phyloP scores from a whole-genome alignment of 2,113 vertebrate genomes.

The Corydoras maculifer region DNA sequence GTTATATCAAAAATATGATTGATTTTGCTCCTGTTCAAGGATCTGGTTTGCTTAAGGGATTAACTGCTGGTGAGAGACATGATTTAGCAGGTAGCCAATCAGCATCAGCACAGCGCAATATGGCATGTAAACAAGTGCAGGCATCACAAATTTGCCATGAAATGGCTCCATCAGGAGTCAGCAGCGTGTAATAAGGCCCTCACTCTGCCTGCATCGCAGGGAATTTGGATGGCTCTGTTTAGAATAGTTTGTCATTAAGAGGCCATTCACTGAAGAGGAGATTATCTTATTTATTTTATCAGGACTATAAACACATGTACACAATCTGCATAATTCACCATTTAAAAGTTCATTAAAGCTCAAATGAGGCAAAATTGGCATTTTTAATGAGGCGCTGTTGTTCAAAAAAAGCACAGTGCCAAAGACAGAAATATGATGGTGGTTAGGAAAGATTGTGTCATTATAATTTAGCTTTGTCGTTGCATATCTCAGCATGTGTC shows the following conservation, averaged over 20 bases:
- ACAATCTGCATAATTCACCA: not conserved
- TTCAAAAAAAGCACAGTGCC: not conserved
- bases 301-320: not conserved
- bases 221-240: conserved; percentile 18
- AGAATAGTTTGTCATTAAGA: conserved; percentile 1
- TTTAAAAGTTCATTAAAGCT: not conserved
- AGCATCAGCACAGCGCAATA: not conserved
- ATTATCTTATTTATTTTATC: not conserved
- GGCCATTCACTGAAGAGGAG: not conserved
- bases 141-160: conserved; percentile 43
- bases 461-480: not conserved
- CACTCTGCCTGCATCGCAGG: conserved; percentile 6
- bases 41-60: not conserved
- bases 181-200: conserved; percentile 22
- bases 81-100: conserved; percentile 31
- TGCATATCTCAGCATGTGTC: conserved; percentile 10
- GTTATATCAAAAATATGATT: too few species aligned
- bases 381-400: not conserved
- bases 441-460: not conserved
- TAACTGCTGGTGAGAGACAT: conserved; percentile 35
- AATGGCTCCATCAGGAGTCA: conserved; percentile 38
- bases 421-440: not conserved
- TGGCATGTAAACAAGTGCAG: conserved; percentile 25
- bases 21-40: too few species aligned
- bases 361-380: not conserved